phyloP scores from a whole-genome alignment of 2,888 invertebrate genomes.

The Cyclophora punctaria region DNA sequence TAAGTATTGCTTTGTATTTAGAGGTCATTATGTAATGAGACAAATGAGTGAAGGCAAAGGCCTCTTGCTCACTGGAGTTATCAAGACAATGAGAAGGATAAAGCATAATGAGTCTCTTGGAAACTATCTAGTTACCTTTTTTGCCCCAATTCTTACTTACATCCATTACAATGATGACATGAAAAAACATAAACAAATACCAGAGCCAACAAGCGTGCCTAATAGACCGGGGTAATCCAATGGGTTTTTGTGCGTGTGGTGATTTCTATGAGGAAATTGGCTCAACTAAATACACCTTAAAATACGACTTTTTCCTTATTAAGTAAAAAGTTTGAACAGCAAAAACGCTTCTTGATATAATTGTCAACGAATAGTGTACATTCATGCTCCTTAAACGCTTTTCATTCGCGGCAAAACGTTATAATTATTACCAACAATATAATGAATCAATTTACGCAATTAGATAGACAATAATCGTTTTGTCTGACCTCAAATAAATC shows the following conservation, averaged over 20 bases:
- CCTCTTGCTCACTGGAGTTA: too few relatives aligned
- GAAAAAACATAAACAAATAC: slow-evolving; percentile 53
- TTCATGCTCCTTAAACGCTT: too few relatives aligned
- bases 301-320: too few relatives aligned
- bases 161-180: slow-evolving; percentile 6
- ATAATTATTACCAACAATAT: slow-evolving; percentile 7
- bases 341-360: too few relatives aligned
- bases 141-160: slow-evolving; percentile 19
- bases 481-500: slow-evolving; percentile 28
- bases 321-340: too few relatives aligned
- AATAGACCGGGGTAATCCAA: slow-evolving; percentile 43
- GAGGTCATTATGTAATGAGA: too few relatives aligned
- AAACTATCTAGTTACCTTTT: slow-evolving; percentile 1
- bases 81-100: too few relatives aligned
- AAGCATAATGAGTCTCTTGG: too few relatives aligned
- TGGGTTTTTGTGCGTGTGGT: slow-evolving; percentile 41
- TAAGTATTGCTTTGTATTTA: too few relatives aligned
- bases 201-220: slow-evolving; percentile 39
- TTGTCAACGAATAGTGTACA: too few relatives aligned
- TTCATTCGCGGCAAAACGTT: too few relatives aligned
- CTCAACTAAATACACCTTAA: background rate
- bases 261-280: slow-evolving; percentile 26
- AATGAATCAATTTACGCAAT: background rate
- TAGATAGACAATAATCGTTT: slow-evolving; percentile 12
- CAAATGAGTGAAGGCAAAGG: too few relatives aligned